Percentiles rank a stretch among this genome's conserved stretches.
Conservation (phyloP, 2,797 vertebrate species). For the Darevskia mixta region DNA sequence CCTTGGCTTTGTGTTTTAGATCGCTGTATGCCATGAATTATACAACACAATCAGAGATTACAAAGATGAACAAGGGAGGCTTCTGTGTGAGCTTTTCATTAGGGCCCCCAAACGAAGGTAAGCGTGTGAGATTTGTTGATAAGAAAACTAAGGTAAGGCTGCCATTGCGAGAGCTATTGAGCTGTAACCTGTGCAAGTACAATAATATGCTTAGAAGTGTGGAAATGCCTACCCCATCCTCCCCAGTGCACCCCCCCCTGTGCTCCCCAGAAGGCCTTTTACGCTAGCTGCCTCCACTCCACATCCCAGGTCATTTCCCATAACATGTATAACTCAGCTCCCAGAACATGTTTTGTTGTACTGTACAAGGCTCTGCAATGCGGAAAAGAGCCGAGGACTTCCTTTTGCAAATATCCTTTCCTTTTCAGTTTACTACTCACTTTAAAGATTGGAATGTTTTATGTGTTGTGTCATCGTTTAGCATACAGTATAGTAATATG, state of each 20-base stretch:
- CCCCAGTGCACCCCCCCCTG: too few relatives aligned
- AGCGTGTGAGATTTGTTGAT: slow-evolving; percentile 36
- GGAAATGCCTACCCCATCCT: background rate
- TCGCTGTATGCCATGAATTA: slow-evolving; percentile 96
- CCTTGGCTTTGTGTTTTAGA: slow-evolving; percentile 78
- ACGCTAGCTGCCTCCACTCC: too few relatives aligned
- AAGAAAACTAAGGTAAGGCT: slow-evolving; percentile 3
- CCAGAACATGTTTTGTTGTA: background rate
- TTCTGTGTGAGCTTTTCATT: slow-evolving; percentile 94
- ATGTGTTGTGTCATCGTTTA: background rate
- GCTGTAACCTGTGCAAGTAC: too few relatives aligned
- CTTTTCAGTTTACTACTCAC: too few relatives aligned
- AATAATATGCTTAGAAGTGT: background rate
- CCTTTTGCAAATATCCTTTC: background rate
- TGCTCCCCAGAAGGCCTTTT: too few relatives aligned
- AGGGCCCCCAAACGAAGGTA: slow-evolving; percentile 97
- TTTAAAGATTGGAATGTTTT: too few relatives aligned
- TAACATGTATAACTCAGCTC: background rate
- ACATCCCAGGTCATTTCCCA: background rate
- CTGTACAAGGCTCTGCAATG: background rate
- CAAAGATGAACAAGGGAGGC: slow-evolving; percentile 94
- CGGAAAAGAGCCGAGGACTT: background rate
- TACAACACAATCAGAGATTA: slow-evolving; percentile 96
- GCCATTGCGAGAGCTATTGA: background rate
- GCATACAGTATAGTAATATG: background rate